phyloP scores from a whole-genome alignment of 2,797 vertebrate species.

The Vultur gryphus region DNA sequence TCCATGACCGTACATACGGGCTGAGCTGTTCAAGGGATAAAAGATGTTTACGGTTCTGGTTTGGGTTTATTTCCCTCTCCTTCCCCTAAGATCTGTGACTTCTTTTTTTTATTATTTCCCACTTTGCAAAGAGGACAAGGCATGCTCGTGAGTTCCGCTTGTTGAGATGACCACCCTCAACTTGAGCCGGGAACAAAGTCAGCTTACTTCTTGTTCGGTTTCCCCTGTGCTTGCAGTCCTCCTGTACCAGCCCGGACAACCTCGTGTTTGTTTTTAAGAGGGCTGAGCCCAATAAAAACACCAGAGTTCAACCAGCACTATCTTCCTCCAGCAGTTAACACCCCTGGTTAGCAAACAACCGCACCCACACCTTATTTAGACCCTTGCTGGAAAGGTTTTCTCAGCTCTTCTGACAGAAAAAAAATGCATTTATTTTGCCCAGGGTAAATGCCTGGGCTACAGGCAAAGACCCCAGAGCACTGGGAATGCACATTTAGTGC shows the following conservation, averaged over 20 bases:
- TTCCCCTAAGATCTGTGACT: neutral
- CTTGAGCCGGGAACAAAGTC: neutral
- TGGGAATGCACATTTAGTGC: neutral
- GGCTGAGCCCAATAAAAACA: neutral
- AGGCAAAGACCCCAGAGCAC: neutral
- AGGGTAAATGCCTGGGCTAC: neutral
- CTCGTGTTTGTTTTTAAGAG: accelerated
- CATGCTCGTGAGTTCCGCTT: neutral
- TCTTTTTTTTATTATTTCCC: neutral
- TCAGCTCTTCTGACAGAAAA: neutral
- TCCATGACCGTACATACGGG: accelerated
- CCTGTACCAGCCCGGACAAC: neutral
- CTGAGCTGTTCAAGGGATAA: neutral
- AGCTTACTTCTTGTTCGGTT: neutral
- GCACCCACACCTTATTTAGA: neutral
- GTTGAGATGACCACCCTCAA: too few relatives aligned
- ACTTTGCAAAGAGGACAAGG: neutral
- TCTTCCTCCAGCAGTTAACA: neutral
- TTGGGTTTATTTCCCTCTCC: neutral
- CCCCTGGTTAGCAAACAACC: neutral
- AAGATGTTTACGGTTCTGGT: neutral
- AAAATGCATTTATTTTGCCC: neutral
- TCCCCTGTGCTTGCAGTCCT: neutral
- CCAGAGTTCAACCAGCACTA: neutral
- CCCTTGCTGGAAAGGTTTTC: neutral